These are phyloP conservation scores for Dynastes grantii DNA, from an alignment of 2,888 invertebrate genomes.

Conservation along the genomic window DNA sequence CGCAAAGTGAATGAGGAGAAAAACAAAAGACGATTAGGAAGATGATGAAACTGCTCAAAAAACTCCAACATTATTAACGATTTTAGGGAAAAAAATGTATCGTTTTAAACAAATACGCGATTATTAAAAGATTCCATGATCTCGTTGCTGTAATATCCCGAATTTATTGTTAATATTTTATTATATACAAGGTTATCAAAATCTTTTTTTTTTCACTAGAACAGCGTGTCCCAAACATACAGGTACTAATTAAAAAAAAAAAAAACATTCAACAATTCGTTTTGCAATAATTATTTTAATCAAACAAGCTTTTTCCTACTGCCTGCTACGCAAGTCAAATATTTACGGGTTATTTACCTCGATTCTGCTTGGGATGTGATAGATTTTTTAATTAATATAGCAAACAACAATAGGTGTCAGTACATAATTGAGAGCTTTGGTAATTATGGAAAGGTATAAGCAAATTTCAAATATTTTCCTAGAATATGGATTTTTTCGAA, in stretches of 20 bases:
- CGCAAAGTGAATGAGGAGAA: background rate
- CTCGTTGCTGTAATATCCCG: slow-evolving; percentile 63
- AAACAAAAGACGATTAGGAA: slow-evolving; percentile 54
- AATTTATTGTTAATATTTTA: slow-evolving; percentile 42
- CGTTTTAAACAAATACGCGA: slow-evolving; percentile 43
- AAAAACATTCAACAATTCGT: too few species aligned
- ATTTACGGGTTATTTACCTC: too few species aligned
- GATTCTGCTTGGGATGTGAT: too few species aligned
- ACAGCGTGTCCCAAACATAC: background rate
- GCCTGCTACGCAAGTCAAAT: too few species aligned
- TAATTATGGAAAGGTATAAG: too few species aligned
- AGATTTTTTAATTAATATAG: too few species aligned
- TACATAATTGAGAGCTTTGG: too few species aligned
- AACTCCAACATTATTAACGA: slow-evolving; percentile 52
- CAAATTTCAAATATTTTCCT: too few species aligned
- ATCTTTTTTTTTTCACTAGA: slow-evolving; percentile 5
- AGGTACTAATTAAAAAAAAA: background rate
- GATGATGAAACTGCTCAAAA: slow-evolving; percentile 59
- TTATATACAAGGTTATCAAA: slow-evolving; percentile 29
- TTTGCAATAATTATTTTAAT: too few species aligned
- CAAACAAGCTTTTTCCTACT: too few species aligned
- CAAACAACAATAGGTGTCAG: too few species aligned
- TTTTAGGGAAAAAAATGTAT: slow-evolving; percentile 30
- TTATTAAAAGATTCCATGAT: slow-evolving; percentile 58
- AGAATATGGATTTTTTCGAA: too few species aligned